Evolutionary conservation across 1,140 invertebrate genomes (phyloP).

Genomic region (Zaprionus africanus): DNA sequence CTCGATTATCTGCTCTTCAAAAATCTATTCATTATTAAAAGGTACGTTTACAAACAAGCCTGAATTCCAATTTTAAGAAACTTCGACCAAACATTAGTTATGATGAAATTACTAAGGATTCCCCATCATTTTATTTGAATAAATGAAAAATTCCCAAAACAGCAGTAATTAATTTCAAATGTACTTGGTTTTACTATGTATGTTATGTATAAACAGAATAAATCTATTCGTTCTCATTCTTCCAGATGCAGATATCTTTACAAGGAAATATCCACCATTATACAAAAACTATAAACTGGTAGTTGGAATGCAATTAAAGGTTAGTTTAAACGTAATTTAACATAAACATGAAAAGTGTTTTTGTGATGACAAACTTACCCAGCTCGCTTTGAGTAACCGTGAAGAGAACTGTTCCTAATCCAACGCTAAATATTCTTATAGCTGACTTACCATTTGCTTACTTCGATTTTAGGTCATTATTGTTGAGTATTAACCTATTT

Average conservation of each 20-base stretch:
- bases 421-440: conserved; percentile 47
- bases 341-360: neutral
- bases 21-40: neutral
- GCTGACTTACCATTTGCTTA: neutral
- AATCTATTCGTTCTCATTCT: too few relatives aligned
- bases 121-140: neutral
- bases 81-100: neutral
- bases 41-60: neutral
- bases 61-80: neutral
- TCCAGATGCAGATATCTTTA: too few relatives aligned
- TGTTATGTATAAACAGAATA: too few relatives aligned
- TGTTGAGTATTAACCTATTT: neutral
- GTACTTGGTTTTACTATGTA: too few relatives aligned
- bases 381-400: conserved; percentile 72
- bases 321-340: neutral
- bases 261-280: too few relatives aligned
- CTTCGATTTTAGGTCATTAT: neutral
- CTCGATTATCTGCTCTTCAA: neutral
- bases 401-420: conserved; percentile 73
- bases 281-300: too few relatives aligned
- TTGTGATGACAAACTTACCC: conserved; percentile 70
- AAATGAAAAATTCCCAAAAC: conserved; percentile 1
- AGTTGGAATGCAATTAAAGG: neutral
- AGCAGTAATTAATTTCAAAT: neutral
- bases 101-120: neutral